Percentiles rank a stretch among this genome's conserved stretches.
Evolutionary conservation across 2,888 invertebrate genomes (phyloP).

Genomic region (Diaphora mendica): DNA sequence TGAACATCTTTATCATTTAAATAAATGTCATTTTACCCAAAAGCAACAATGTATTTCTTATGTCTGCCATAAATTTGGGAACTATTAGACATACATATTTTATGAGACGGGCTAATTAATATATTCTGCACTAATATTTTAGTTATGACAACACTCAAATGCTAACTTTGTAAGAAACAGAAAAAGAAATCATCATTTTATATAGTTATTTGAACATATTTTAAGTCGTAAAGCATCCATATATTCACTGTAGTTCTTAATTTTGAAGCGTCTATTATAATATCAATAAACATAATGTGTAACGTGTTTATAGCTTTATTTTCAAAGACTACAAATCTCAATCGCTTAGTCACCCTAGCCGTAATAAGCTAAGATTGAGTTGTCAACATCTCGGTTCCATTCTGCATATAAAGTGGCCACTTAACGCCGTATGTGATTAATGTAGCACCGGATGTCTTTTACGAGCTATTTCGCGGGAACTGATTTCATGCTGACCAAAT

Average conservation of each 20-base stretch:
- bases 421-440: conserved; percentile 75
- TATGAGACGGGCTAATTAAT: background rate
- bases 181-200: background rate
- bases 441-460: conserved; percentile 67
- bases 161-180: background rate
- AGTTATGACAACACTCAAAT: background rate
- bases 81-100: background rate
- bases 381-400: conserved; percentile 70
- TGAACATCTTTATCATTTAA: background rate
- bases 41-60: background rate
- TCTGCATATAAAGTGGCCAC: conserved; percentile 77
- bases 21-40: background rate
- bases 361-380: conserved; percentile 74
- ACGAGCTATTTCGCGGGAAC: conserved; percentile 70
- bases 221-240: conserved; percentile 10
- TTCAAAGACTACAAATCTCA: conserved; percentile 55
- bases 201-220: conserved; percentile 1
- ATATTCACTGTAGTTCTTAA: conserved; percentile 23
- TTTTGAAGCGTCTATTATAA: conserved; percentile 31
- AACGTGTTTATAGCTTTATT: conserved; percentile 43
- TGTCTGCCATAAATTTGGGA: background rate
- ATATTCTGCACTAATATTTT: background rate
- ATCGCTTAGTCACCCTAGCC: conserved; percentile 51
- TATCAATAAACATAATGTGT: conserved; percentile 45
- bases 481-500: conserved; percentile 57